Conservation (phyloP, 2,797 vertebrate genomes). For the Neosilurus mollespiculum region DNA sequence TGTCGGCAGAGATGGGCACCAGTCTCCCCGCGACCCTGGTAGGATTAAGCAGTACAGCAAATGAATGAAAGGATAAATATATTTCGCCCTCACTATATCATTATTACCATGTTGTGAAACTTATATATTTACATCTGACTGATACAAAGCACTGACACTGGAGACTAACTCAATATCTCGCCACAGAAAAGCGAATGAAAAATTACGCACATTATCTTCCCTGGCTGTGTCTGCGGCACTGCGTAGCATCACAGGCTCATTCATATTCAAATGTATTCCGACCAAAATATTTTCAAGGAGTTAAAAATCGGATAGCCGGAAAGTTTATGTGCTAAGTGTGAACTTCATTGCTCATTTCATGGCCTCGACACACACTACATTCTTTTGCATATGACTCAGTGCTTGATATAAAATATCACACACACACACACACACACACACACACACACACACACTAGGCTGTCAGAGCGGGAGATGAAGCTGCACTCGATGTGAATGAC, state of each 20-base stretch:
- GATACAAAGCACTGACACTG: background rate
- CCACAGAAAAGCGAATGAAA: background rate
- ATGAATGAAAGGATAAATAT: background rate
- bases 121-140: background rate
- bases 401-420: constrained; percentile 14
- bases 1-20: too few species aligned
- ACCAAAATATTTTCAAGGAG: background rate
- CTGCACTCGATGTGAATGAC: constrained; percentile 38
- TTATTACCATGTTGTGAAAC: background rate
- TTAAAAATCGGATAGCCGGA: background rate
- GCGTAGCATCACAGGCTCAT: background rate
- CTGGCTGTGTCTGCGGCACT: background rate
- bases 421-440: constrained; percentile 11
- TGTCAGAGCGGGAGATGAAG: constrained; percentile 33
- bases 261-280: background rate
- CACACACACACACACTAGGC: constrained; percentile 21
- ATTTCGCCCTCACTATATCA: too few species aligned
- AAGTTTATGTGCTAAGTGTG: background rate
- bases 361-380: constrained; percentile 2
- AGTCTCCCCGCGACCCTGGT: too few species aligned
- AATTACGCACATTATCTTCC: background rate
- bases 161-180: background rate
- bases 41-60: too few species aligned
- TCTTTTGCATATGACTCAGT: background rate
- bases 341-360: constrained; percentile 12